Percentiles rank a stretch among this genome's conserved stretches.
phyloP scores from a whole-genome alignment of 2,113 vertebrate species.

The Paralichthys olivaceus region DNA sequence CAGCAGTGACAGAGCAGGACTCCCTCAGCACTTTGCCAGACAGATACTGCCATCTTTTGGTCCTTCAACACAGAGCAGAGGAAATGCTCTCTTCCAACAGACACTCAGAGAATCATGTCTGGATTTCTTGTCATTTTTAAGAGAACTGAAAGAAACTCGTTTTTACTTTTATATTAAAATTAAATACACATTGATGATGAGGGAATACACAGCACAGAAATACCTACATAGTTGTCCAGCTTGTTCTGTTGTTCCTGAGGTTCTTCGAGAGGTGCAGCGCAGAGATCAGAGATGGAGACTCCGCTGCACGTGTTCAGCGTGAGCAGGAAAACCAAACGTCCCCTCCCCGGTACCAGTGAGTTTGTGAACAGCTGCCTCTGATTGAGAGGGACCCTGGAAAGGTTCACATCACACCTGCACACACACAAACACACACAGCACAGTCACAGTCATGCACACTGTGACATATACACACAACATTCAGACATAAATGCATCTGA shows the following conservation, averaged over 20 bases:
- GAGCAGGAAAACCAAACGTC: slow-evolving; percentile 85
- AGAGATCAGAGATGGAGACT: slow-evolving; percentile 90
- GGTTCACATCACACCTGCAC: slow-evolving; percentile 86
- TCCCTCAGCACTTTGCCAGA: background rate
- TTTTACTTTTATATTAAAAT: background rate
- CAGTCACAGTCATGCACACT: background rate
- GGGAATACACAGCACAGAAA: background rate
- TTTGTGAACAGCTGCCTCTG: slow-evolving; percentile 83
- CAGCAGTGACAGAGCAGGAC: background rate
- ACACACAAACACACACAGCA: slow-evolving; percentile 15
- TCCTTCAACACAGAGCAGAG: slow-evolving; percentile 15
- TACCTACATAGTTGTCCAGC: slow-evolving; percentile 87
- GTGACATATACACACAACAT: background rate
- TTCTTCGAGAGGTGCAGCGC: slow-evolving; percentile 88
- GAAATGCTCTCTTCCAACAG: background rate
- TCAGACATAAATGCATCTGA: background rate
- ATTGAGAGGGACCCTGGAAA: slow-evolving; percentile 80
- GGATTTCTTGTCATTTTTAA: background rate
- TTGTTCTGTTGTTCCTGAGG: slow-evolving; percentile 83
- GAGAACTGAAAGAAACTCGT: background rate
- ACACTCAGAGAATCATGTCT: background rate
- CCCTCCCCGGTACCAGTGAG: slow-evolving; percentile 63
- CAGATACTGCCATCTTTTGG: slow-evolving; percentile 52
- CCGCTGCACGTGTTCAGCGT: slow-evolving; percentile 82
- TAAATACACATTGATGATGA: background rate